phyloP scores from a whole-genome alignment of 2,113 vertebrate species.

The Syngnathoides biaculeatus region DNA sequence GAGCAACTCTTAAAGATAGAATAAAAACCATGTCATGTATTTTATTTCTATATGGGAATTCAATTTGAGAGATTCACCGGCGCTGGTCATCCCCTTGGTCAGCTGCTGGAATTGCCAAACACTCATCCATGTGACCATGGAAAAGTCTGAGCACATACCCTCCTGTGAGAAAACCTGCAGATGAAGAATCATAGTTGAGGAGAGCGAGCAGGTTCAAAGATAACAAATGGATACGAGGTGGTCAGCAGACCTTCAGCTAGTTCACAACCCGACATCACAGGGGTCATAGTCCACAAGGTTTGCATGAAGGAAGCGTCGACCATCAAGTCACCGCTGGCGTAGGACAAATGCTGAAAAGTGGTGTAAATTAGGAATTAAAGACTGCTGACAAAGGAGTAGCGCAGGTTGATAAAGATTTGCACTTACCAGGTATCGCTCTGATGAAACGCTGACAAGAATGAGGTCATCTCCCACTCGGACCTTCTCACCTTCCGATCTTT shows the following conservation, averaged over 20 bases:
- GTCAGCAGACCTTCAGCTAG: slow-evolving; percentile 77
- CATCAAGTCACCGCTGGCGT: slow-evolving; percentile 87
- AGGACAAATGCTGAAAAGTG: slow-evolving; percentile 81
- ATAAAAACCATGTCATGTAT: slow-evolving; percentile 6
- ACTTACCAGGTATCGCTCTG: slow-evolving; percentile 87
- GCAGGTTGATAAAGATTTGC: neutral
- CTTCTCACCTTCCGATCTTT: slow-evolving; percentile 91
- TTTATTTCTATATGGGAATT: neutral
- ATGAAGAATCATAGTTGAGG: neutral
- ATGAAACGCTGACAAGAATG: slow-evolving; percentile 90
- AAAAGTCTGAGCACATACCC: slow-evolving; percentile 88
- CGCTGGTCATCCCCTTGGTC: slow-evolving; percentile 86
- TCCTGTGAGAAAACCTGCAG: slow-evolving; percentile 82
- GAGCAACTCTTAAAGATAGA: slow-evolving; percentile 73
- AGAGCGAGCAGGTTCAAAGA: neutral
- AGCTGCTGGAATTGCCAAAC: slow-evolving; percentile 80
- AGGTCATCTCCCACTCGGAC: slow-evolving; percentile 90
- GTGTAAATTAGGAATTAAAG: neutral
- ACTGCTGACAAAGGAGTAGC: neutral
- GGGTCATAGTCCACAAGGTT: slow-evolving; percentile 92
- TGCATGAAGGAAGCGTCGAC: slow-evolving; percentile 94
- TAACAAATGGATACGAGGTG: neutral
- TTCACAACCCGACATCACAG: slow-evolving; percentile 86
- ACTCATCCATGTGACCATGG: slow-evolving; percentile 93
- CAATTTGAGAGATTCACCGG: slow-evolving; percentile 62